Percentiles rank a stretch among this genome's conserved stretches.
phyloP scores from a whole-genome alignment of 2,113 vertebrate species.

The Sylvietta virens region DNA sequence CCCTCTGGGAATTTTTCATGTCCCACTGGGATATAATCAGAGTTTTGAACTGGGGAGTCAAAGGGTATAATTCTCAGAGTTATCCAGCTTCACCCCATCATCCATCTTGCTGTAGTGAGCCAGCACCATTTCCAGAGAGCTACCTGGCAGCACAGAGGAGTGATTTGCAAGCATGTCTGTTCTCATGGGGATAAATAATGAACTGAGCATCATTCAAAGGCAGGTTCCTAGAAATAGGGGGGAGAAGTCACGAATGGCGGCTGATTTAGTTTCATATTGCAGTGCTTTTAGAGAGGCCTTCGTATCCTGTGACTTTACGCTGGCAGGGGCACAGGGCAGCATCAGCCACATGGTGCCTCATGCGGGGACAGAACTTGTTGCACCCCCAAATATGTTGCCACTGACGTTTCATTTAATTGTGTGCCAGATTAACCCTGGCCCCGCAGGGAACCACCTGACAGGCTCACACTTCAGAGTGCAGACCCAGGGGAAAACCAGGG shows the following conservation, averaged over 20 bases:
- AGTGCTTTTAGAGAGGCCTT: neutral
- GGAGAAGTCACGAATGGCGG: fast-evolving
- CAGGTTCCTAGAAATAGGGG: neutral
- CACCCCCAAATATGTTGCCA: neutral
- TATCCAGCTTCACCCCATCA: neutral
- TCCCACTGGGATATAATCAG: neutral
- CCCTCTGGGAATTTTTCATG: neutral
- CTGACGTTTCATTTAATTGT: neutral
- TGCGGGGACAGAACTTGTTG: neutral
- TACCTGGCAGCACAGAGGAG: neutral
- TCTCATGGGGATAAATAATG: neutral
- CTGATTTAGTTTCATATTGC: neutral
- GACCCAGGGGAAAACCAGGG: fast-evolving
- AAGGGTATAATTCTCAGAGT: neutral
- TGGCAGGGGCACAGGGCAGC: neutral
- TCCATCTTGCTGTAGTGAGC: neutral
- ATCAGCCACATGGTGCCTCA: neutral
- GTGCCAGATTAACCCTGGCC: neutral
- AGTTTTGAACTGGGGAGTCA: neutral
- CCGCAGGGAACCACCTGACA: neutral
- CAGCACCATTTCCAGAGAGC: neutral
- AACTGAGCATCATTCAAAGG: neutral
- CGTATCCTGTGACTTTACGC: neutral
- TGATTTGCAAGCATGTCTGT: neutral
- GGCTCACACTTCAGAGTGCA: neutral